These are phyloP conservation scores for Cyanoderma ruficeps DNA, from an alignment of 2,113 vertebrate genomes.

Conservation along the genomic window DNA sequence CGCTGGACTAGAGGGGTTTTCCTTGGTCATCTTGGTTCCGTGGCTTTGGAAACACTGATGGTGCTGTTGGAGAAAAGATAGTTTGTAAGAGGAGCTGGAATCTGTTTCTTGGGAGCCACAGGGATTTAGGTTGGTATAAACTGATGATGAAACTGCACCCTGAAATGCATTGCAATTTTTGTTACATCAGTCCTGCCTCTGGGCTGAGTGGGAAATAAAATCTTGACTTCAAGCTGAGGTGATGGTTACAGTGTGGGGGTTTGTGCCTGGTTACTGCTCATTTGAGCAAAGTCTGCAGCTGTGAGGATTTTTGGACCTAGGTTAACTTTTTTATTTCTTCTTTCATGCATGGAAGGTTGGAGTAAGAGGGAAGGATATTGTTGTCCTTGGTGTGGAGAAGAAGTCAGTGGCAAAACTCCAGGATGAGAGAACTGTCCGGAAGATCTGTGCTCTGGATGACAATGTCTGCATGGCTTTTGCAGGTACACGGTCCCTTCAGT, in stretches of 20 bases:
- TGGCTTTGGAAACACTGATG: neutral
- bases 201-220: neutral
- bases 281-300: neutral
- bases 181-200: neutral
- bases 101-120: neutral
- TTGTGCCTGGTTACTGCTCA: neutral
- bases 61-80: neutral
- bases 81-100: neutral
- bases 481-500: constrained; percentile 46
- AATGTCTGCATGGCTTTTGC: constrained; percentile 90
- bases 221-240: neutral
- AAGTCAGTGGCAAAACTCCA: constrained; percentile 88
- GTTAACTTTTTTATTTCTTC: neutral
- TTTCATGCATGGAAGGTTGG: constrained; percentile 73
- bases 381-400: constrained; percentile 89
- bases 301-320: fast-evolving
- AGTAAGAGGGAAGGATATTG: constrained; percentile 83
- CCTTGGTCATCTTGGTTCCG: neutral
- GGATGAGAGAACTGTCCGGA: constrained; percentile 87
- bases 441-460: constrained; percentile 87
- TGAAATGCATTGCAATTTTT: neutral
- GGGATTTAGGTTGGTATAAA: neutral
- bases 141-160: neutral
- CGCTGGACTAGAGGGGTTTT: neutral
- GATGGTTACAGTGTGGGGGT: fast-evolving